These are phyloP conservation scores for Sphinx pinastri DNA, from an alignment of 2,888 invertebrate species.

Conservation along the genomic window DNA sequence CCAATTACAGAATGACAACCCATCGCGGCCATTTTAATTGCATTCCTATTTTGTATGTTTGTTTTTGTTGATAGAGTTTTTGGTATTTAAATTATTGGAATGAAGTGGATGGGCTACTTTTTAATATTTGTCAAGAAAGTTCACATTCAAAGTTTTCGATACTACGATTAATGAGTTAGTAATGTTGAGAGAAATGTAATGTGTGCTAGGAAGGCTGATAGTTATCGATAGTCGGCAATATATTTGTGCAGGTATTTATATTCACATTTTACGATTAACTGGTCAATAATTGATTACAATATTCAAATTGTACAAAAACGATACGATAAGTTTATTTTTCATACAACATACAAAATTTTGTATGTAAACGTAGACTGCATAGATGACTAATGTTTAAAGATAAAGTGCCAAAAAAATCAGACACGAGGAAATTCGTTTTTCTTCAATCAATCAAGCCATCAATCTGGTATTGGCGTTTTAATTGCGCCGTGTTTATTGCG, in stretches of 20 bases:
- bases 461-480: slow-evolving; percentile 81
- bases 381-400: slow-evolving; percentile 27
- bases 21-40: slow-evolving; percentile 79
- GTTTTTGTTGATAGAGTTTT: not conserved
- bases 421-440: slow-evolving; percentile 34
- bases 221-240: no score
- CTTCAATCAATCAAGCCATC: slow-evolving; percentile 71
- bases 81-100: not conserved
- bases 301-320: no score
- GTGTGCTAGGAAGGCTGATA: no score
- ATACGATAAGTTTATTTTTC: no score
- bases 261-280: no score
- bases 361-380: slow-evolving; percentile 37
- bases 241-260: no score
- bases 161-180: no score
- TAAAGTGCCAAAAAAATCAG: slow-evolving; percentile 29
- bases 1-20: slow-evolving; percentile 80
- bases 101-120: not conserved
- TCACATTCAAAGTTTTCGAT: no score
- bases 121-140: no score
- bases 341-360: not conserved
- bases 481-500: slow-evolving; percentile 80
- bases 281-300: no score
- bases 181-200: no score
- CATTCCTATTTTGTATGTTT: slow-evolving; percentile 44